These are phyloP conservation scores for Pogona vitticeps DNA, from an alignment of 2,113 vertebrate genomes.

Conservation along the genomic window DNA sequence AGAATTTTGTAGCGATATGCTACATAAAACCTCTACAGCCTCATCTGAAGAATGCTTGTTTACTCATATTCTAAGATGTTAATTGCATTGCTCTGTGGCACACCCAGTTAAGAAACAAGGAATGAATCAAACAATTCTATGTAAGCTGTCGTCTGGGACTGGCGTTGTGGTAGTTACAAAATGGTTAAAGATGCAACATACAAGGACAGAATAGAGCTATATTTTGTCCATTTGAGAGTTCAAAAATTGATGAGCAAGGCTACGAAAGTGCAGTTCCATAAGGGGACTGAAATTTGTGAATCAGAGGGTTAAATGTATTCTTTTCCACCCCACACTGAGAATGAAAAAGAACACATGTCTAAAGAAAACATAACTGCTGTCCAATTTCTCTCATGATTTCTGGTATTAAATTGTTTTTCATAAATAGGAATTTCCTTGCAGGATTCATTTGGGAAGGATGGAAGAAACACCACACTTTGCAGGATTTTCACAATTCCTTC, in stretches of 20 bases:
- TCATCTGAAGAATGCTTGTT: background rate
- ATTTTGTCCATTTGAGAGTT: background rate
- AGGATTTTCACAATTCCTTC: background rate
- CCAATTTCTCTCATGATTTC: background rate
- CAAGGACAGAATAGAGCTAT: background rate
- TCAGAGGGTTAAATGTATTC: background rate
- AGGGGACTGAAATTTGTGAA: background rate
- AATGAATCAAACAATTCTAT: background rate
- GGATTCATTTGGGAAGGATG: too few species aligned
- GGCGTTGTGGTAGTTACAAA: background rate
- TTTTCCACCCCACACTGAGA: background rate
- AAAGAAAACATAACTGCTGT: background rate
- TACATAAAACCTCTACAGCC: background rate
- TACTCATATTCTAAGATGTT: constrained; percentile 2
- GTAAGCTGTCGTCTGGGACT: background rate
- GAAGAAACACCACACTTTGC: too few species aligned
- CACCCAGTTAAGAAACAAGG: background rate
- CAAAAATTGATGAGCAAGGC: background rate
- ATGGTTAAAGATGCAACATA: background rate
- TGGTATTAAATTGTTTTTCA: background rate
- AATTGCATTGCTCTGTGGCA: background rate
- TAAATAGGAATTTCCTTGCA: background rate
- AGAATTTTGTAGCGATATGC: background rate
- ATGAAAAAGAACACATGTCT: background rate
- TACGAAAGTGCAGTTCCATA: background rate